phyloP scores from a whole-genome alignment of 2,888 invertebrate genomes.

The Artemia sp. region DNA sequence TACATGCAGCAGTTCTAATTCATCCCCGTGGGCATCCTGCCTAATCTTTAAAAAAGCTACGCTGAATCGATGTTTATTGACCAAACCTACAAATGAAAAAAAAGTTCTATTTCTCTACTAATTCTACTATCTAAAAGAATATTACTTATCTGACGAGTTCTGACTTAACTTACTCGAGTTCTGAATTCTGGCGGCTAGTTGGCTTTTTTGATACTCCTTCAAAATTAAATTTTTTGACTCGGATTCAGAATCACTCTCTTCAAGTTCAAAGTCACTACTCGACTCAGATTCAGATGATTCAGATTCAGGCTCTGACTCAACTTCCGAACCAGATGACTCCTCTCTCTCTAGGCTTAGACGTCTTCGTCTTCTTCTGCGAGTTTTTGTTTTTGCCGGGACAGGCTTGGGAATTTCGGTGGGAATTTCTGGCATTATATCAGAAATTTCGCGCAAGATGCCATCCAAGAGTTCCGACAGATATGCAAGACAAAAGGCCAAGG shows the following conservation, averaged over 20 bases:
- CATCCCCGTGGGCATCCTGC: too few relatives aligned
- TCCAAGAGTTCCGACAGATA: slow-evolving; percentile 9
- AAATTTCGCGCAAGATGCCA: slow-evolving; percentile 13
- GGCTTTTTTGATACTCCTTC: background rate
- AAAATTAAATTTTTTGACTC: background rate
- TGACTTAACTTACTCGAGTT: slow-evolving; percentile 1
- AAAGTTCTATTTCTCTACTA: too few relatives aligned
- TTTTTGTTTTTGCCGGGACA: background rate
- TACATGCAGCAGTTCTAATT: too few relatives aligned
- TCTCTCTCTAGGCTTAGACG: background rate
- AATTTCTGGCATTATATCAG: slow-evolving; percentile 13
- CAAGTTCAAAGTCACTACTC: slow-evolving; percentile 1
- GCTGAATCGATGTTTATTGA: too few relatives aligned
- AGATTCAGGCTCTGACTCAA: slow-evolving; percentile 2
- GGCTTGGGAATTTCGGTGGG: background rate
- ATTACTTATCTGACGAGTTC: too few relatives aligned
- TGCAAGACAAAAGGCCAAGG: slow-evolving; percentile 8
- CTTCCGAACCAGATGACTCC: slow-evolving; percentile 1
- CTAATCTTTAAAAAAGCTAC: too few relatives aligned
- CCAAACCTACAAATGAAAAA: too few relatives aligned
- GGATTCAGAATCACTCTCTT: slow-evolving; percentile 12
- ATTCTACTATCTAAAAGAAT: too few relatives aligned
- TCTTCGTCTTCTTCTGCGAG: background rate
- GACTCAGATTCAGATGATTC: slow-evolving; percentile 8
- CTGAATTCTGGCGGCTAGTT: slow-evolving; percentile 1